Base-by-base conservation (phyloP, 2,797 vertebrate genomes). In the Hypotaenidia philippensis region DNA sequence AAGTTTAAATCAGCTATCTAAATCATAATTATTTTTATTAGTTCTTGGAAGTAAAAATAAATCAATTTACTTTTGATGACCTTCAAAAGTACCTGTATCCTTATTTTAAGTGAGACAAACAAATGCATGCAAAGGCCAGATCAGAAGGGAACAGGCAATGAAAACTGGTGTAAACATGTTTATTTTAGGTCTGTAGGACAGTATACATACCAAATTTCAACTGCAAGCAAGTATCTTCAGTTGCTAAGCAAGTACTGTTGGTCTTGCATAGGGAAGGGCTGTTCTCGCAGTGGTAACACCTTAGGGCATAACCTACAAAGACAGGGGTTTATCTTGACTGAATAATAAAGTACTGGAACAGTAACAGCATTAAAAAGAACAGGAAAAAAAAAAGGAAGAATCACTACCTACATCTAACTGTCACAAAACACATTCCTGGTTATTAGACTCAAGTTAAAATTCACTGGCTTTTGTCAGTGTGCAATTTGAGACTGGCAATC, bases 131-230 rank as follows among this genome's bases (percentile, higher is more conserved):
- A 60, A 36, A 45, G 31, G 80, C 41, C 76, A 85, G 69, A 59
- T 32, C 9, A 53, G 64, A 89, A 87, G 55, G 2, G 41, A 47
- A 20, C 17, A 68, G 64, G 65, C 38, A 18, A 68, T 10, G 84
- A 47, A 83, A 96, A 61, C 41, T 31, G 87, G 93, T 68, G 34
- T 6, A 31, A 22, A 32, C 5, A 4, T 57, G 71, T 82, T 82
- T 92, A 66, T 72, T 87, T 92, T 32, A 71, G 85, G 50, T 68
- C 64, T 71, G 38, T 27, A 60, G 70, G 83, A 47, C 57, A 45
- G 59, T 5, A 44, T 82, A 96, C 97, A 6, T 97, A 97, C 97
- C 90, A n/a, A 92, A 95, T 85, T 69, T 95, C 69, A 97, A 56
- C 83, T 94, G 83, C 81, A 97, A 45, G 92, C 97, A 97, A 56